Conservation (phyloP, 2,113 vertebrate genomes). For the Psilopsiagon aymara region DNA sequence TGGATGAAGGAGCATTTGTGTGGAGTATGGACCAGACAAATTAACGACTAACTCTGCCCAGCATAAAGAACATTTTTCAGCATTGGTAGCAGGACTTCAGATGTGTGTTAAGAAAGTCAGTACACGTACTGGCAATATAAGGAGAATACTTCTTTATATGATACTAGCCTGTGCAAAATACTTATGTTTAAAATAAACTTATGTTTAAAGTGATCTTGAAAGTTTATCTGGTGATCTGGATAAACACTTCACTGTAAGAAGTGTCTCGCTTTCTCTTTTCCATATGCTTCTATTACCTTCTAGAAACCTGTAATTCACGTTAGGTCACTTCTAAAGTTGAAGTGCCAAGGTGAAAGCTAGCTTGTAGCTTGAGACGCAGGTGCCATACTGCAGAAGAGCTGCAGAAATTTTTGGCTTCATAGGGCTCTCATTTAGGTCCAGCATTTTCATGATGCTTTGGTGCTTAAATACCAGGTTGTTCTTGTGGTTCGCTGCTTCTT, state of each 20-base stretch:
- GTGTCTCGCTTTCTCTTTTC: background rate
- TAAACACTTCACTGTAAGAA: background rate
- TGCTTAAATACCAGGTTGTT: slow-evolving; percentile 7
- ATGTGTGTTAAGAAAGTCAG: background rate
- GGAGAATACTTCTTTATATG: background rate
- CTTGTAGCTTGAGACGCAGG: rapidly evolving
- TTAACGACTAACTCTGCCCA: background rate
- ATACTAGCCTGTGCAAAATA: background rate
- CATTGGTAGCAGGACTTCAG: background rate
- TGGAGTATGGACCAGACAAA: background rate
- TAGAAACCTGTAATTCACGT: background rate
- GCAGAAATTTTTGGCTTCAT: background rate
- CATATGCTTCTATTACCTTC: background rate
- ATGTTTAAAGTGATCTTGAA: background rate
- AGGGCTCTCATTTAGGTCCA: background rate
- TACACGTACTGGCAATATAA: background rate
- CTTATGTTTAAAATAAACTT: background rate
- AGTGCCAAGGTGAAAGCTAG: background rate
- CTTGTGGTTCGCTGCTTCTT: slow-evolving; percentile 26
- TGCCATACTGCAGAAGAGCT: background rate
- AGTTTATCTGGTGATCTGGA: background rate
- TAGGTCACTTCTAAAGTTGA: background rate
- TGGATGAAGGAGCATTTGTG: background rate
- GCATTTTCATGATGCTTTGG: background rate
- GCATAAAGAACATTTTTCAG: background rate